Base-by-base conservation (phyloP, 1,140 invertebrate genomes). In the Apis mellifera region DNA sequence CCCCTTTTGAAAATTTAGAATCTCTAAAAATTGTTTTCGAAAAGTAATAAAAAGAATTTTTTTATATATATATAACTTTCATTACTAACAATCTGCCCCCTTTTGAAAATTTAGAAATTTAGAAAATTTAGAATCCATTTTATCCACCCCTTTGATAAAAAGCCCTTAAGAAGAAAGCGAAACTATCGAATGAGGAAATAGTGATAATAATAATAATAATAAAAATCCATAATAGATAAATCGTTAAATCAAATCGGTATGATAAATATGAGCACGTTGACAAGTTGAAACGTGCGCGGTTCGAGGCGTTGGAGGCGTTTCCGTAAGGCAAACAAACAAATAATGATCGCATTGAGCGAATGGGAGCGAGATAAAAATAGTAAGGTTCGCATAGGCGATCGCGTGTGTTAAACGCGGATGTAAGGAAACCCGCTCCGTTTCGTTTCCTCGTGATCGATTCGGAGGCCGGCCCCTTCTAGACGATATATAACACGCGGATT, bases 381-480 rank as follows among this genome's bases (percentile, higher is more conserved):
- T 21, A 32, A 32, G 2, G 21, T 68, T 59, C 55, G 55, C 76
- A 54, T n/a, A 59, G 12, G 65, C 52, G 65, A 78, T 78, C 76
- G 76, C 76, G n/a, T n/a, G 57, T 78, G 76, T 57, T 68, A 57
- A 57, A 55, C 70, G 54, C 66, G 66, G 76, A 48, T 78, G 65
- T 54, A 62, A 72, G 57, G 50, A 42, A 64, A 73, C 26, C 69
- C 69, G 69, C 12, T 62, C n/a, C 54, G 77, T 19, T 73, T 72
- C 48, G 76, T 68, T 70, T 79, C 65, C 60, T 59, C 64, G 42
- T 64, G 59, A 79, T 79, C 78, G 78, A 79, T 79, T 73, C 77
- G 23, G 68, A 60, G 68, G 66, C 26, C 26, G 69, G 19, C 9
- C 19, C 50, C 68, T 32, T 13, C 48, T 59, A 48, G 55, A n/a